These are phyloP conservation scores for Hyperopisus bebe DNA, from an alignment of 2,113 vertebrate genomes.

Conservation along the genomic window DNA sequence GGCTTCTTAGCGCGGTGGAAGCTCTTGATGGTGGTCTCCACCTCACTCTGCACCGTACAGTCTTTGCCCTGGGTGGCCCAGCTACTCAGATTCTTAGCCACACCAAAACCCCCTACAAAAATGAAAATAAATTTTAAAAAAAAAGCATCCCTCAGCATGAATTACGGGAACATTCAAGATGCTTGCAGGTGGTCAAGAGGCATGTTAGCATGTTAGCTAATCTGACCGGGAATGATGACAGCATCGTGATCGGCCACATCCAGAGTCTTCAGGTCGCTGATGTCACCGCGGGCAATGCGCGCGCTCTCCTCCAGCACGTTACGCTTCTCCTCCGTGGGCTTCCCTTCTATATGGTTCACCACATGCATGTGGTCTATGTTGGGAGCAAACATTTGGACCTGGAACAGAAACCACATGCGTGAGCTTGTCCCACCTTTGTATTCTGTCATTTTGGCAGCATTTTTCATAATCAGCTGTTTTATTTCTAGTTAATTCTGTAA, in stretches of 20 bases:
- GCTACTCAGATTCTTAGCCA: slow-evolving; percentile 83
- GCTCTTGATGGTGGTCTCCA: slow-evolving; percentile 64
- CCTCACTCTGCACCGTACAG: slow-evolving; percentile 52
- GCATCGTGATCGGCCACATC: slow-evolving; percentile 69
- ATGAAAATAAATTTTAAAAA: neutral
- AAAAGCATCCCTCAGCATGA: neutral
- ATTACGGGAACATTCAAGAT: neutral
- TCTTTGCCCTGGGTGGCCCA: slow-evolving; percentile 77
- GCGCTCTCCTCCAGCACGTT: slow-evolving; percentile 86
- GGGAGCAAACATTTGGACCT: slow-evolving; percentile 87
- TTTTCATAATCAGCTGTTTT: neutral
- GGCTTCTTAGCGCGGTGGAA: slow-evolving; percentile 74
- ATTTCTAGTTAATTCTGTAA: neutral
- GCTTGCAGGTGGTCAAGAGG: neutral
- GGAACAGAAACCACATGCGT: neutral
- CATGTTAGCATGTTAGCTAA: neutral
- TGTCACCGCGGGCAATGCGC: slow-evolving; percentile 84
- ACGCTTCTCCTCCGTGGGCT: slow-evolving; percentile 76
- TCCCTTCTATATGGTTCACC: slow-evolving; percentile 80
- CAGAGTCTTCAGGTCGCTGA: slow-evolving; percentile 68
- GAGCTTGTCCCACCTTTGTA: neutral
- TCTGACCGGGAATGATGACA: slow-evolving; percentile 78
- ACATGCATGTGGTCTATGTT: slow-evolving; percentile 85
- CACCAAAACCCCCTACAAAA: slow-evolving; percentile 75
- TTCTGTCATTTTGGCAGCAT: neutral